Evolutionary conservation across 1,140 invertebrate species (phyloP).

Genomic region (Myzus persicae): DNA sequence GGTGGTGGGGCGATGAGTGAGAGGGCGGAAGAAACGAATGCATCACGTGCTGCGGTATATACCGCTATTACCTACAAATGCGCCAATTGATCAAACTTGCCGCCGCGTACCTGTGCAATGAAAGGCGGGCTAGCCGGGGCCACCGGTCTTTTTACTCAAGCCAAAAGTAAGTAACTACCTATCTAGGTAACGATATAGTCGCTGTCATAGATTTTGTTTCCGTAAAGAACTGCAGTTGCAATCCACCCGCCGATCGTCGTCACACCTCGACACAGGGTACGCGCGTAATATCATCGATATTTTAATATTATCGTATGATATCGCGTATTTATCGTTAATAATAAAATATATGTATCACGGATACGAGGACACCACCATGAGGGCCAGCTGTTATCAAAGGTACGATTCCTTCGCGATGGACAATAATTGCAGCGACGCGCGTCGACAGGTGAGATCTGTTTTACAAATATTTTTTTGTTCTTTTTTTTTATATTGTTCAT

Average conservation of each 20-base stretch:
- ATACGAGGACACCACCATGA: background rate
- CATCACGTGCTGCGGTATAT: background rate
- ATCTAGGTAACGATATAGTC: too few species aligned
- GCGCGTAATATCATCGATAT: too few species aligned
- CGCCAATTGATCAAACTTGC: constrained; percentile 18
- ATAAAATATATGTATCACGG: background rate
- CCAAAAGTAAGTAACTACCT: background rate
- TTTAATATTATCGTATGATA: background rate
- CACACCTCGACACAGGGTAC: too few species aligned
- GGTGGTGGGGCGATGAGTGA: too few species aligned
- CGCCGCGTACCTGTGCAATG: background rate
- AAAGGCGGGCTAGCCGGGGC: background rate
- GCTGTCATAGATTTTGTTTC: background rate
- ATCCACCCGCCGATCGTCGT: background rate
- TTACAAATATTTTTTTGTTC: background rate
- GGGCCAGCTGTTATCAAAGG: background rate
- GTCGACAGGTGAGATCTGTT: background rate
- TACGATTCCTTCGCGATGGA: background rate
- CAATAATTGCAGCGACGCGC: background rate
- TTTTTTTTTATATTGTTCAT: background rate
- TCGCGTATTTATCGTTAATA: background rate
- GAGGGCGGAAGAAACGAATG: background rate
- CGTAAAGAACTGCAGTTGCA: background rate
- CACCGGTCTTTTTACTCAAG: background rate
- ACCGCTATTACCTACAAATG: background rate